Conservation (phyloP, 2,888 invertebrate species). For the Loripinus fragilis region DNA sequence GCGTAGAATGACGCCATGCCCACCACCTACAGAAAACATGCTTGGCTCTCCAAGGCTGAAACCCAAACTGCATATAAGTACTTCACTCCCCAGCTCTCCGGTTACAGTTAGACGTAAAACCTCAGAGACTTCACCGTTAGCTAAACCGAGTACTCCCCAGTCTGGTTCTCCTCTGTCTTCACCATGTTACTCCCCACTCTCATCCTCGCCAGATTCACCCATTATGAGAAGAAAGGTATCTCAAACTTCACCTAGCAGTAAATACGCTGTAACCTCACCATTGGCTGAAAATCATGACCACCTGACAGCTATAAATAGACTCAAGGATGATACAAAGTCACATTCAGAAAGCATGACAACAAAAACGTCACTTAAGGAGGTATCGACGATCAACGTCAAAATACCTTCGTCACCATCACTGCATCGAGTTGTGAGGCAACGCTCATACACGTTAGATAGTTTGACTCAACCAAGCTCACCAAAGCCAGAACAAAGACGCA, state of each 20-base stretch:
- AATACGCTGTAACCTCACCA: neutral
- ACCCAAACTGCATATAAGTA: neutral
- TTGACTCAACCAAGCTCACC: neutral
- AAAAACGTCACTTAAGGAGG: neutral
- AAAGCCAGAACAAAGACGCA: neutral
- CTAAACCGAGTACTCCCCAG: neutral
- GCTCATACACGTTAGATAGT: neutral
- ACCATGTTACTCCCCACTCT: neutral
- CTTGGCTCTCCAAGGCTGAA: neutral
- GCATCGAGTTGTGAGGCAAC: neutral
- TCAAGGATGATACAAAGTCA: neutral
- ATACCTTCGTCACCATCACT: neutral
- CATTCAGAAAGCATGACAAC: neutral
- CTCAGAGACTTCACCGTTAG: neutral
- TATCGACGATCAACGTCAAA: no score
- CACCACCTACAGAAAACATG: slow-evolving; percentile 2
- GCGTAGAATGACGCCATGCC: slow-evolving; percentile 1
- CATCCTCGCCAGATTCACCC: neutral
- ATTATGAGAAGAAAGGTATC: neutral
- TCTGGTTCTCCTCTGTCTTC: neutral
- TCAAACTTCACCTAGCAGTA: neutral
- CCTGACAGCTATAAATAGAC: neutral
- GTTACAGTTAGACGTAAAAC: neutral
- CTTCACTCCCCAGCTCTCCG: neutral
- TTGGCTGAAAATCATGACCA: neutral